These are phyloP conservation scores for Calephelis nemesis DNA, from an alignment of 1,140 invertebrate genomes.

Conservation along the genomic window DNA sequence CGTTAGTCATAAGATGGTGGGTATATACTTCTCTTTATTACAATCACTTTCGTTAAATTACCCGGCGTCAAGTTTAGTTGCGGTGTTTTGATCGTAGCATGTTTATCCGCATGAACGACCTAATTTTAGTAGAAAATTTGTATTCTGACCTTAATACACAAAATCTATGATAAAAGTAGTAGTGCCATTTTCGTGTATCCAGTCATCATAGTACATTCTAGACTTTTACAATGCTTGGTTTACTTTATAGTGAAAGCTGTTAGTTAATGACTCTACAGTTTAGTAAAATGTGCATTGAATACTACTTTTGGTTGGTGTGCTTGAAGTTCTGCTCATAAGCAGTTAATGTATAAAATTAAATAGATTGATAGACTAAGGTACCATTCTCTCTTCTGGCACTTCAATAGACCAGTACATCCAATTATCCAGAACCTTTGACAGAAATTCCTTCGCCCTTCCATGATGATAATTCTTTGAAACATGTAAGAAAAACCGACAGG, in stretches of 20 bases:
- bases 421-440: no score
- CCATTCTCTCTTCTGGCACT: no score
- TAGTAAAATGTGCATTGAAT: no score
- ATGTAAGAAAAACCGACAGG: no score
- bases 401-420: no score
- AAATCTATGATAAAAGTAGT: not conserved
- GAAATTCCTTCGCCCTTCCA: no score
- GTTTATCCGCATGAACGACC: conserved; percentile 2
- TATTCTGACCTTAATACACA: not conserved
- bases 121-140: conserved; percentile 3
- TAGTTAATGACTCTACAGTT: conserved; percentile 4
- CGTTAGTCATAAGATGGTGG: conserved; percentile 36
- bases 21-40: conserved; percentile 19
- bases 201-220: conserved; percentile 21
- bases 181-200: not conserved
- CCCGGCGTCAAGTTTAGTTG: not conserved
- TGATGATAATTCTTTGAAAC: no score
- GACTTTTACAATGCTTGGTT: conserved; percentile 42
- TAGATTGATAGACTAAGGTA: no score
- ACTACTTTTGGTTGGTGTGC: not conserved
- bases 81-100: not conserved
- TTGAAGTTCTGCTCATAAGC: not conserved
- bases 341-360: not conserved
- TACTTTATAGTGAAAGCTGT: conserved; percentile 33
- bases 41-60: not conserved